These are phyloP conservation scores for Nephrocerus scutellatus DNA, from an alignment of 2,888 invertebrate species.

Conservation along the genomic window DNA sequence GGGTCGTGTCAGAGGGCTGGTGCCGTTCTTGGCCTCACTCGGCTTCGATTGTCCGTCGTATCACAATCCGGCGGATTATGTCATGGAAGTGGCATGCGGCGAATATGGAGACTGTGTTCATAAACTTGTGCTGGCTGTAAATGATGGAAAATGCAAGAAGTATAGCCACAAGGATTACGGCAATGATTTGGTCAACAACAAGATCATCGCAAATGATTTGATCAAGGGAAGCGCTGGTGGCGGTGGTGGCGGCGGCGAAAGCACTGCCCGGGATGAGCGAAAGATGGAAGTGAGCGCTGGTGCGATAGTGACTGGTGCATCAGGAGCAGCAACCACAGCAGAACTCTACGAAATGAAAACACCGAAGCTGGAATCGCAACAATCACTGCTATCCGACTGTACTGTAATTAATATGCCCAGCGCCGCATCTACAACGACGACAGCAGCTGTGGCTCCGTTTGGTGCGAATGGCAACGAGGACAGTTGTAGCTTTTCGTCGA, in stretches of 20 bases:
- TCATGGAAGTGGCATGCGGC: slow-evolving; percentile 92
- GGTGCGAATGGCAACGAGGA: slow-evolving; percentile 28
- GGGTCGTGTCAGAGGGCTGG: slow-evolving; percentile 72
- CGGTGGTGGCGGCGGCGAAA: slow-evolving; percentile 40
- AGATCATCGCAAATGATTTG: slow-evolving; percentile 54
- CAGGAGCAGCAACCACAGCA: slow-evolving; percentile 33
- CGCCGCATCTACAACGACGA: slow-evolving; percentile 1
- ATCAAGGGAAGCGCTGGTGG: slow-evolving; percentile 50
- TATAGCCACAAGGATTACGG: slow-evolving; percentile 47
- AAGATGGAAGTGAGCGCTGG: slow-evolving; percentile 12
- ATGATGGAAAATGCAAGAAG: slow-evolving; percentile 67
- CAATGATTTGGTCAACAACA: slow-evolving; percentile 27
- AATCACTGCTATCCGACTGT: slow-evolving; percentile 40
- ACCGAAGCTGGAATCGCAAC: slow-evolving; percentile 40
- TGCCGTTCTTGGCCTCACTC: slow-evolving; percentile 81
- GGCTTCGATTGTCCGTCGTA: slow-evolving; percentile 87
- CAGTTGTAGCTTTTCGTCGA: slow-evolving; percentile 35
- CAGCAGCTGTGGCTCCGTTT: slow-evolving; percentile 7
- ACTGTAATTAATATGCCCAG: slow-evolving; percentile 37
- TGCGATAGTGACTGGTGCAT: slow-evolving; percentile 36
- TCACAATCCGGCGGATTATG: slow-evolving; percentile 96
- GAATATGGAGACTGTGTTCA: slow-evolving; percentile 88
- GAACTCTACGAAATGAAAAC: slow-evolving; percentile 49
- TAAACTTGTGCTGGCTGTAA: slow-evolving; percentile 75
- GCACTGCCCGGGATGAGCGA: slow-evolving; percentile 10